Base-by-base conservation (phyloP, 2,888 invertebrate species). In the Carpatolechia fugitivella region DNA sequence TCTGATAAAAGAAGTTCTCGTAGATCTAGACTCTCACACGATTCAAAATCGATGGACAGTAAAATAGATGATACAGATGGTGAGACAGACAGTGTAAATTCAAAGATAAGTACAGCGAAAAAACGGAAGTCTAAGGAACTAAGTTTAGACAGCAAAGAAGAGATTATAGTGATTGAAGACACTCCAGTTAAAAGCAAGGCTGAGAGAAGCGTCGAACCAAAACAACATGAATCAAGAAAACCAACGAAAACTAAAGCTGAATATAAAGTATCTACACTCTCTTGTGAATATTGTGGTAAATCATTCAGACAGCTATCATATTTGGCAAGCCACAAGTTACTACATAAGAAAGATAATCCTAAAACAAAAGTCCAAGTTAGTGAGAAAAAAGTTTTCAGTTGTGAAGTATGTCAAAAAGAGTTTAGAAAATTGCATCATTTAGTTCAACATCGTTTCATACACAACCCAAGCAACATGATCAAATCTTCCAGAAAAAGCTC, bases 401-500 rank as follows among this genome's bases (percentile, higher is more conserved):
- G 91, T 61, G 90, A 90, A 64, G 74, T 86, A 35, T 91, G 91
- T 62, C 80, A 85, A 58, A 91, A 91, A 62, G 81, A 85, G 58
- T 91, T 90, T 54, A 78, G 90, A 49, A 89, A 88, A 67, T 66
- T 90, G 36, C 88, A 90, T 64, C 89, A 90, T 69, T 75, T 91
- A 56, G 90, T 88, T 40, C 89, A 90, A 61, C 91, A 91, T 65
- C 77, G 89, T 2, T 70, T 82, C 51, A 88, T 85, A 55, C 90
- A 90, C 56, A 84, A 83, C 60, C 70, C 79, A 7, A 68, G 63
- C 24, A 65, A 61, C 41, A 65, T 64, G 40, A 64, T 77, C 4
- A 77, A 79, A 54, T 55, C 69, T 18, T 65, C 69, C 0, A 72
- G 87, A 54, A 86, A 87, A 56, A 81, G 74, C 63, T 86, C 86